These are phyloP conservation scores for Macropodus opercularis DNA, from an alignment of 2,797 vertebrate genomes.

Conservation along the genomic window DNA sequence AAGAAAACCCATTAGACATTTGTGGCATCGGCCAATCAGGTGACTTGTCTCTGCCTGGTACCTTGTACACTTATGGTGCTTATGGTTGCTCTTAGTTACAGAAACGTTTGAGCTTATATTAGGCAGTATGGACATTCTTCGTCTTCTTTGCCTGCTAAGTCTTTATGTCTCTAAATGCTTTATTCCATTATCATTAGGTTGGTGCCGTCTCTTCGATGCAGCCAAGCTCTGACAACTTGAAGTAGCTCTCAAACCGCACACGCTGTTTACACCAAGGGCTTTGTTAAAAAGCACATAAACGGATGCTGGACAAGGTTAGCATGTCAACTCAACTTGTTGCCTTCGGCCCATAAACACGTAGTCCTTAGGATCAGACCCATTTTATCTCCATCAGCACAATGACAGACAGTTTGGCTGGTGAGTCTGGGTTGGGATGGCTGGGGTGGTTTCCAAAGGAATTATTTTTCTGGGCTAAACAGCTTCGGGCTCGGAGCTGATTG, in stretches of 20 bases:
- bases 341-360: conserved; percentile 57
- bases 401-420: conserved; percentile 43
- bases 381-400: conserved; percentile 59
- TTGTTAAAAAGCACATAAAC: conserved; percentile 60
- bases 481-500: conserved; percentile 42
- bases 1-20: too few relatives aligned
- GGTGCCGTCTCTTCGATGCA: conserved; percentile 25
- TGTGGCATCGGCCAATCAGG: too few relatives aligned
- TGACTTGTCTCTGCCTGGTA: too few relatives aligned
- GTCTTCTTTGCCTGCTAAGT: conserved; percentile 2
- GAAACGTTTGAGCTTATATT: too few relatives aligned
- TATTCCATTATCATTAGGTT: conserved; percentile 26
- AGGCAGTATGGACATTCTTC: neutral
- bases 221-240: conserved; percentile 43
- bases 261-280: conserved; percentile 57
- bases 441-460: conserved; percentile 48
- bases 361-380: conserved; percentile 55
- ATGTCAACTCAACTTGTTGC: conserved; percentile 52
- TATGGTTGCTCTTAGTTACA: too few relatives aligned
- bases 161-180: conserved; percentile 2
- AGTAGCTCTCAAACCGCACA: conserved; percentile 41
- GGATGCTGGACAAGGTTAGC: conserved; percentile 48
- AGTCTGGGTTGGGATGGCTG: conserved; percentile 34
- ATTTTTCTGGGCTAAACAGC: conserved; percentile 65
- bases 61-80: too few relatives aligned